Base-by-base conservation (phyloP, 1,140 invertebrate species). In the Hylyphantes graminicola region DNA sequence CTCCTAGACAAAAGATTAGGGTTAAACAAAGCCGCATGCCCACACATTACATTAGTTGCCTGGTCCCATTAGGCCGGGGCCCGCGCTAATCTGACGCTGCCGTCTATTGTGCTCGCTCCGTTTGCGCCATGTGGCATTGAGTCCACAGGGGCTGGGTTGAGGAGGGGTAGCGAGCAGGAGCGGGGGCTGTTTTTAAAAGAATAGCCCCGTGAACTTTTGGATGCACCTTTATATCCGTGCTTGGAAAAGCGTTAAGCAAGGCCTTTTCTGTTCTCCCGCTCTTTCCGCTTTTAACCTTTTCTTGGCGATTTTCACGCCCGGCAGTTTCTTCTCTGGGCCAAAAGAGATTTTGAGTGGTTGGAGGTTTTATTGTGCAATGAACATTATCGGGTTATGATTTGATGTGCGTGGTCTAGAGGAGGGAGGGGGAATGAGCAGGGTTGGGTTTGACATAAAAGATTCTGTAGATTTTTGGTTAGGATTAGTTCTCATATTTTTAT, bases 61-160 rank as follows among this genome's bases (percentile, higher is more conserved):
- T 50, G 54, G 55, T 53, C 73, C 70, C 81, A 83, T 83, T 83
- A 83, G 57, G 54, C 79, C 79, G 48, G 17, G n/a, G 21, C 67
- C 72, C 72, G 35, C 68, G 61, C 79, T 81, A 83, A 75, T 76
- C 81, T 76, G 73, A 83, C 61, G 51, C 67, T 51, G 61, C 72
- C 57, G 59, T 17, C 67, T 59, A 68, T 68, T 50, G 68, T 83
- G 51, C 68, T 65, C 81, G 81, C 72, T 83, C 73, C 81, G 81
- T 83, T 83, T 67, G 61, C 81, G 81, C 81, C 81, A 83, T 83
- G 72, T 83, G 81, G 81, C 73, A 76, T 74, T 83, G 81, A 83
- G 63, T 72, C 78, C 78, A 70, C 35, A 70, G 68, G 57, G 65
- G 17, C n/a, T 6, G 17, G 70, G 51, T 51, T n/a, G 53, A 19